Base-by-base conservation (phyloP, 2,113 vertebrate species). In the Mastomys natalensis region DNA sequence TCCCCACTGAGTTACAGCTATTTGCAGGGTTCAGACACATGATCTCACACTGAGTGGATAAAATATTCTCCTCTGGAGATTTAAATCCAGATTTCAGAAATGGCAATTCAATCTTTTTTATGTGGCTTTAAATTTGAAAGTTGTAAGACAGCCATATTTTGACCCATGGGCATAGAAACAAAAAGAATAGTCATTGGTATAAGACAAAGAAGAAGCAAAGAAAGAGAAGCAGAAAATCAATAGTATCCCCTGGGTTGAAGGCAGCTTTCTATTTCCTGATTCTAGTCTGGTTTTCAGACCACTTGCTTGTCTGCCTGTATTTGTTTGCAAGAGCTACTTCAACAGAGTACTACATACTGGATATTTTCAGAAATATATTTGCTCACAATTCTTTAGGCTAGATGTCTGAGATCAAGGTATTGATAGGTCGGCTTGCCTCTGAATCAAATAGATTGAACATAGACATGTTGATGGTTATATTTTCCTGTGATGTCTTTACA, bases 61-160 rank as follows among this genome's bases (percentile, higher is more conserved):
- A 53, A 51, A 64, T 94, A 78, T 89, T 93, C 74, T 90, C 5
- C 58, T 62, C 40, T 81, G 13, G 17, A 80, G 15, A 80, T 70
- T 85, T 60, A 87, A 68, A 84, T 88, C n/a, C 45, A 87, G 5
- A 53, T 90, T 87, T 96, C n/a, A 93, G 22, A 94, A 93, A 73
- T 84, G 17, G 11, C 8, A 93, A 62, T 15, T 94, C n/a, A 89
- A n/a, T 80, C 26, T 95, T 90, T 92, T 53, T 40, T 76, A 92
- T 70, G 9, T 64, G 26, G 34, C 78, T 95, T 51, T 91, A 87
- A 89, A 92, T 92, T 96, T 74, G 8, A 91, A 48, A 95, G 10
- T 94, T 70, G 2, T 90, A 89, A 43, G 53, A 7, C 15, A 95
- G 91, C n/a, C 31, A 70, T 82, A 96, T 88, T 89, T 93, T 95